Evolutionary conservation across 2,797 vertebrate genomes (phyloP).

Genomic region (Decapterus maruadsi): DNA sequence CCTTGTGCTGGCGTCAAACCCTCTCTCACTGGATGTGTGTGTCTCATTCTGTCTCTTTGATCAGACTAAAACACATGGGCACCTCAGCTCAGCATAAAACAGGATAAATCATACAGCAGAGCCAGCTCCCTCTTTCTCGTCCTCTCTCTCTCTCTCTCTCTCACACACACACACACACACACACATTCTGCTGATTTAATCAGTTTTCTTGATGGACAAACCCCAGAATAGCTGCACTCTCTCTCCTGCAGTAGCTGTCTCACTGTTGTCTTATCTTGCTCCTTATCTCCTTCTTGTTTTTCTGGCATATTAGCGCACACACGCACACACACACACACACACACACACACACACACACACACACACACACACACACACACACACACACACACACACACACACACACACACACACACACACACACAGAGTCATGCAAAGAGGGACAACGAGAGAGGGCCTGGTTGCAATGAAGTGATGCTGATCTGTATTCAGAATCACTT

Average conservation of each 20-base stretch:
- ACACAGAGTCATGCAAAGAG: no score
- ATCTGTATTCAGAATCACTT: not conserved
- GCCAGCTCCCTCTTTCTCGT: constrained; percentile 10
- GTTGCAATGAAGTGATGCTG: not conserved
- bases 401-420: not conserved
- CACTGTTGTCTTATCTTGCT: constrained; percentile 38
- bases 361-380: not conserved
- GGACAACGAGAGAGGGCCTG: no score
- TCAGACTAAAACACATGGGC: constrained; percentile 20
- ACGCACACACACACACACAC: constrained; percentile 14
- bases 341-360: constrained; percentile 21
- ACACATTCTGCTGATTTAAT: constrained; percentile 66
- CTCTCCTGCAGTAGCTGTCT: constrained; percentile 38
- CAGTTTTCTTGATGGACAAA: constrained; percentile 67
- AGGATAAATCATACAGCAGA: constrained; percentile 43
- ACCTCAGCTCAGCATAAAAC: constrained; percentile 30
- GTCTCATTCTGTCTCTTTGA: constrained; percentile 17
- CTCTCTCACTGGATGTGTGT: constrained; percentile 19
- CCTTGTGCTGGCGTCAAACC: constrained; percentile 63
- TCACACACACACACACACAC: constrained; percentile 19
- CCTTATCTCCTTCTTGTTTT: constrained; percentile 30
- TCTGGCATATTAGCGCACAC: constrained; percentile 40
- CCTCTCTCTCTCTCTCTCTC: not conserved
- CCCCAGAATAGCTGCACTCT: constrained; percentile 64
- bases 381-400: not conserved